Conservation (phyloP, 1,140 invertebrate species). For the Cydia fagiglandana region DNA sequence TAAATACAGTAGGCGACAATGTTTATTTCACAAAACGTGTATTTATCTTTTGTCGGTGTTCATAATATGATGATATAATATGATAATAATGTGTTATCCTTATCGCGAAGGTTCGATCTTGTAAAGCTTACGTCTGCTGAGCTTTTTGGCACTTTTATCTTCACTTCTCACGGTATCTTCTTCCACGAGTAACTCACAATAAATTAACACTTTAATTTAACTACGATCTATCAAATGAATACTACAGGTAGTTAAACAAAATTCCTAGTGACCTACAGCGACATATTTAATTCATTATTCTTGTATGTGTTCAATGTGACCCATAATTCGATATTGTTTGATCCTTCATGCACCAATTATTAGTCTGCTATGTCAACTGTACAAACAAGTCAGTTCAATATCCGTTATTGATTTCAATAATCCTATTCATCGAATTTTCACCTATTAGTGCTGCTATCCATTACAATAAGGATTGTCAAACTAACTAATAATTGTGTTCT, state of each 20-base stretch:
- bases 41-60: neutral
- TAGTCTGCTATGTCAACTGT: neutral
- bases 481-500: no score
- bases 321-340: neutral
- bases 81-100: neutral
- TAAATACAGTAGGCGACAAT: conserved; percentile 10
- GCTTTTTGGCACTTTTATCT: no score
- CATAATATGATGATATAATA: neutral
- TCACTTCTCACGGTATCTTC: no score
- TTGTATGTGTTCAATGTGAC: neutral
- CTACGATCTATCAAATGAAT: no score
- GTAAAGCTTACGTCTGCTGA: no score
- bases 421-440: neutral
- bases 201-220: no score
- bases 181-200: no score
- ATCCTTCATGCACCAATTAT: neutral
- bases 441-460: neutral
- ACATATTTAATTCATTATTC: neutral
- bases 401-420: neutral
- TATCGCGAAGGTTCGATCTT: no score
- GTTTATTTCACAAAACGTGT: conserved; percentile 2
- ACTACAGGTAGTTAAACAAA: no score
- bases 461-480: neutral
- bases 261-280: no score
- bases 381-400: neutral